Evolutionary conservation across 2,888 invertebrate species (phyloP), one percentile per base, ranked within the genome.

Genomic region (Crepidodera aurea): DNA sequence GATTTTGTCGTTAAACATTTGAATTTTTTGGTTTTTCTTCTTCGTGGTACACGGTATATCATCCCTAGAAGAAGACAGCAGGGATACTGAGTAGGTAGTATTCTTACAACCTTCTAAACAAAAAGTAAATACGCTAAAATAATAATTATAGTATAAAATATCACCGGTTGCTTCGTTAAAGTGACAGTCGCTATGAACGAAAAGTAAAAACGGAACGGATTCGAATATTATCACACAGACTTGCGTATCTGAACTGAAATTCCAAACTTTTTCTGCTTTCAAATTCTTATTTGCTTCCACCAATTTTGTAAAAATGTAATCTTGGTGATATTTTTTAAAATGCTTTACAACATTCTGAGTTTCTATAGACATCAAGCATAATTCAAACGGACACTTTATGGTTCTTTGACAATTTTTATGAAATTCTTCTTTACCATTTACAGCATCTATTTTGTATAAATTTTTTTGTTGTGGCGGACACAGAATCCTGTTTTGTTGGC

Each of bases 241-340:
- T 32, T 68, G 61, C 0, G 61, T 64, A 34, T 68, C 67, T 3
- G 62, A 27, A 18, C 37, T 29, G 44, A 64, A 68, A 60, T 68
- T 64, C 67, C 67, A 68, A 6, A 65, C 60, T 37, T 68, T 68
- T 22, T 68, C 63, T 18, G 44, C 65, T 25, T 68, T 68, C 10
- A 68, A 42, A 32, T 60, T 65, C 42, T 68, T 68, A 13, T 46
- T 50, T 1, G 67, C 67, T 19, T 50, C 44, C 0, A 65, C 64
- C 1, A 32, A 37, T 34, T 56, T 59, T n/a, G 37, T 15, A 50
- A 68, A 65, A 25, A 68, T 27, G 55, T 68, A 64, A n/a, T 63
- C 67, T 13, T 46, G 54, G 51, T 68, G 67, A 50, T 51, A 60
- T 37, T 64, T 61, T 3, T 39, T 56, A 48, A 65, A 68, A 37